Conservation (phyloP, 2,888 invertebrate genomes). For the Trichogramma evanescens region DNA sequence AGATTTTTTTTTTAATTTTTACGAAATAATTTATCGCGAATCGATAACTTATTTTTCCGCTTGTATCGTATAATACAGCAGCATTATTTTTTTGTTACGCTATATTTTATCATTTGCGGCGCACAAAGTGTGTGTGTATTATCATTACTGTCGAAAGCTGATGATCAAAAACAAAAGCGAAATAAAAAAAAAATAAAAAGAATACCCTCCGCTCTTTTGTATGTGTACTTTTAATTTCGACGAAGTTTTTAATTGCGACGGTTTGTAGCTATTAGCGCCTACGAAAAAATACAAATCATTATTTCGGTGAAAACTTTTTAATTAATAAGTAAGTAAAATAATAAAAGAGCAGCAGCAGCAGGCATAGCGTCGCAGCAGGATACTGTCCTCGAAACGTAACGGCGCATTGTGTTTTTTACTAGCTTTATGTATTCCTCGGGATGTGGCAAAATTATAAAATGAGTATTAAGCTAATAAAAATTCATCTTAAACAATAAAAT, state of each 20-base stretch:
- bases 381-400: conserved; percentile 11
- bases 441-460: conserved; percentile 26
- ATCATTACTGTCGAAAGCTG: conserved; percentile 6
- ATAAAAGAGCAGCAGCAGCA: too few relatives aligned
- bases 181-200: conserved; percentile 15
- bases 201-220: conserved; percentile 22
- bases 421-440: conserved; percentile 40
- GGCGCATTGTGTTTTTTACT: conserved; percentile 36
- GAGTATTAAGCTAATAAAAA: conserved; percentile 32
- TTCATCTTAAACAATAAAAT: conserved; percentile 23
- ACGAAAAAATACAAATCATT: too few relatives aligned
- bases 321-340: too few relatives aligned
- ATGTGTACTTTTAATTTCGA: conserved; percentile 21
- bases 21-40: conserved; percentile 16
- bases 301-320: too few relatives aligned
- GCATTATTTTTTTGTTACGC: conserved; percentile 12
- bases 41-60: conserved; percentile 9
- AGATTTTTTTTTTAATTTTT: background rate
- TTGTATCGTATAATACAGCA: background rate
- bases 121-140: conserved; percentile 11
- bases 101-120: conserved; percentile 15
- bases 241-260: too few relatives aligned
- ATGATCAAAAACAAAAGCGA: conserved; percentile 10
- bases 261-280: too few relatives aligned
- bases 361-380: conserved; percentile 7